Conservation (phyloP, 2,797 vertebrate genomes). For the Brotula barbata region DNA sequence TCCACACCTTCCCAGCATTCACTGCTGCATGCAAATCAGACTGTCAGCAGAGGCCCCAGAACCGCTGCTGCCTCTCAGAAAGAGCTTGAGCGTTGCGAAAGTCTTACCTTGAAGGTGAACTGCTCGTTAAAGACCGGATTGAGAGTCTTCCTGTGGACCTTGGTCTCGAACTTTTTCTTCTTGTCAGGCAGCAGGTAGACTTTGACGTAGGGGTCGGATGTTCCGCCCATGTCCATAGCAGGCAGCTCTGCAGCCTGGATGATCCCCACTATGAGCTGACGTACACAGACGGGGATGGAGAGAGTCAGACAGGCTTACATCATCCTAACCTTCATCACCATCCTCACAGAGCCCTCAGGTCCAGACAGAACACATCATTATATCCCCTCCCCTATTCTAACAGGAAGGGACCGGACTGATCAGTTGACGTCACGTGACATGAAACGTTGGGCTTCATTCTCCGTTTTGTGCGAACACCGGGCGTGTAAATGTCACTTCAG, state of each 20-base stretch:
- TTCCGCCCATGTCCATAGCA: constrained; percentile 96
- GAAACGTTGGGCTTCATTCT: too few species aligned
- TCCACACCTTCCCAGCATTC: constrained; percentile 64
- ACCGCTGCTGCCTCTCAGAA: constrained; percentile 23
- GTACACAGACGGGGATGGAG: too few species aligned
- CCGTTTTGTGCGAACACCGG: too few species aligned
- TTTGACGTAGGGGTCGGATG: constrained; percentile 95
- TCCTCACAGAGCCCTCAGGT: too few species aligned
- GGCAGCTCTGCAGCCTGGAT: constrained; percentile 96
- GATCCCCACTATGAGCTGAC: constrained; percentile 94
- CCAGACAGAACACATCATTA: too few species aligned
- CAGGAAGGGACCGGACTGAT: too few species aligned
- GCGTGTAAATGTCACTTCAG: too few species aligned
- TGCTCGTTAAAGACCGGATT: constrained; percentile 98
- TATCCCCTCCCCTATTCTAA: too few species aligned
- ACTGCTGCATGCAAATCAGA: constrained; percentile 69
- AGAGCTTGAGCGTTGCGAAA: constrained; percentile 9
- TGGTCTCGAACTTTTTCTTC: constrained; percentile 98
- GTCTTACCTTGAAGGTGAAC: constrained; percentile 92
- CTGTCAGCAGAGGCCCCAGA: constrained; percentile 58
- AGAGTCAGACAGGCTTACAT: too few species aligned
- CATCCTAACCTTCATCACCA: too few species aligned
- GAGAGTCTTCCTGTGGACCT: constrained; percentile 97
- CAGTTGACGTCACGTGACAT: too few species aligned
- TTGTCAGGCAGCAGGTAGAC: constrained; percentile 94